A percentile compares a stretch with the other conserved stretches of the same genome.
Conservation (phyloP, 2,797 vertebrate genomes). For the Scleropages formosus region DNA sequence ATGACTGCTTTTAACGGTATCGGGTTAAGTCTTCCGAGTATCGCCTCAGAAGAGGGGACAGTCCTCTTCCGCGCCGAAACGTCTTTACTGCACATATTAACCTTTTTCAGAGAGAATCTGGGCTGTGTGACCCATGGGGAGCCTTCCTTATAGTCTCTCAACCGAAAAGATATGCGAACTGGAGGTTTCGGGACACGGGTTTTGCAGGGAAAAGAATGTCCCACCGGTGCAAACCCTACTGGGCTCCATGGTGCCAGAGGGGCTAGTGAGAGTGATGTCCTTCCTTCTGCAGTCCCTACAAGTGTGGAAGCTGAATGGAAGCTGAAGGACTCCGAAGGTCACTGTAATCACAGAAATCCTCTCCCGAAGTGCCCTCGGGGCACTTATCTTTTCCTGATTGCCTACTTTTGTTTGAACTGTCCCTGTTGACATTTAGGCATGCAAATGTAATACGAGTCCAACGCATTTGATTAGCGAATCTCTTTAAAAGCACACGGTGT, state of each 20-base stretch:
- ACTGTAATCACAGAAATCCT: slow-evolving; percentile 19
- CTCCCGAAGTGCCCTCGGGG: slow-evolving; percentile 1
- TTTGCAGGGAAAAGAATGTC: neutral
- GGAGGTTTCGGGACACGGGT: slow-evolving; percentile 13
- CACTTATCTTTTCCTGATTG: slow-evolving; percentile 17
- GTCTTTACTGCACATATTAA: slow-evolving; percentile 21
- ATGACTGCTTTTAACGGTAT: neutral
- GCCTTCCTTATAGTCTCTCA: slow-evolving; percentile 5
- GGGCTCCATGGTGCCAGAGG: neutral
- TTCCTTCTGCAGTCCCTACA: neutral
- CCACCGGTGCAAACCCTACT: neutral
- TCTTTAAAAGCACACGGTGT: slow-evolving; percentile 5
- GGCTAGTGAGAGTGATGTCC: neutral
- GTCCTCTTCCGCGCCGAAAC: neutral
- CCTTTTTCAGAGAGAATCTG: slow-evolving; percentile 21
- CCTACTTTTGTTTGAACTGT: slow-evolving; percentile 15
- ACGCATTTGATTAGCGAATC: neutral
- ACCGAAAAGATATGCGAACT: slow-evolving; percentile 14
- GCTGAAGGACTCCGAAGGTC: slow-evolving; percentile 21
- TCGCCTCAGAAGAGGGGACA: neutral
- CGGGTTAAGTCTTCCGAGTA: neutral
- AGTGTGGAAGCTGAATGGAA: neutral
- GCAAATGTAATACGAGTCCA: slow-evolving; percentile 4
- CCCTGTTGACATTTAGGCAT: slow-evolving; percentile 4
- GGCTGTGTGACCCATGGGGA: neutral